phyloP scores from a whole-genome alignment of 2,888 invertebrate species.

The Leptinotarsa tumamoca region DNA sequence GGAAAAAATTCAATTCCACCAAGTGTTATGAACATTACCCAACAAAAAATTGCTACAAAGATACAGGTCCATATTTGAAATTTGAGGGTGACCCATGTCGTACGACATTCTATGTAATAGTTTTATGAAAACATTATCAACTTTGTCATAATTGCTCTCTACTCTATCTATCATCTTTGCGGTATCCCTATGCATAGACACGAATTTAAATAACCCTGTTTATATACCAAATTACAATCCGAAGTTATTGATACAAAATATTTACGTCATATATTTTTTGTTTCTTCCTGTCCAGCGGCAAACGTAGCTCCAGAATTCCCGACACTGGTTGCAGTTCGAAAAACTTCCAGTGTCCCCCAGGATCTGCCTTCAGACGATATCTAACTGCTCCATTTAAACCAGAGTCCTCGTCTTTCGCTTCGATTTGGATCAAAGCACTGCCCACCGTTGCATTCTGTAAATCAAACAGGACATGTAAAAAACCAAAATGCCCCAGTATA shows the following conservation, averaged over 20 bases:
- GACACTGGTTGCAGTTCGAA: conserved; percentile 84
- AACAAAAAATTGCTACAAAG: too few species aligned
- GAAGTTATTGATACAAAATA: conserved; percentile 16
- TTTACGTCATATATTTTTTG: conserved; percentile 89
- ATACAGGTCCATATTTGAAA: too few species aligned
- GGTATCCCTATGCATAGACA: too few species aligned
- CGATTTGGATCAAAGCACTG: conserved; percentile 81
- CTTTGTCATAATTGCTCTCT: too few species aligned
- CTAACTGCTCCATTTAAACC: conserved; percentile 91
- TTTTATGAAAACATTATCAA: too few species aligned
- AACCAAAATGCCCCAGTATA: not conserved
- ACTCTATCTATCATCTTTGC: too few species aligned
- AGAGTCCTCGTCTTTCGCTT: conserved; percentile 89
- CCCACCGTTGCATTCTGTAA: conserved; percentile 87
- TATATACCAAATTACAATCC: not conserved
- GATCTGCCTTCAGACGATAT: conserved; percentile 85
- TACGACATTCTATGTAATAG: too few species aligned
- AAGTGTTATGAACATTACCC: too few species aligned
- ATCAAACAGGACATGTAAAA: not conserved
- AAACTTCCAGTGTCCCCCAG: conserved; percentile 83
- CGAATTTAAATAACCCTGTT: too few species aligned
- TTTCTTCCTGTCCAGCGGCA: conserved; percentile 82
- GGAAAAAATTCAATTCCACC: too few species aligned
- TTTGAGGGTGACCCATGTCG: too few species aligned
- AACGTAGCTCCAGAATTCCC: conserved; percentile 80